A percentile compares a stretch with the other conserved stretches of the same genome.
Evolutionary conservation across 2,113 vertebrate genomes (phyloP).

Genomic region (human): GRCh38 chr16:87755001-87755500

Average conservation of each 20-base stretch:
- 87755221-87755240: constrained; percentile 92
- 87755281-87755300: constrained; percentile 91
- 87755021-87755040: not conserved
- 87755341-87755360: not conserved
- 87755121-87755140: not conserved
- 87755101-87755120: fast-evolving
- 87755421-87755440: fast-evolving
- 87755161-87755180: not conserved
- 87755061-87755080: not conserved
- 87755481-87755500: fast-evolving
- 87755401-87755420: not conserved
- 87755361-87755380: not conserved
- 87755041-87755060: not conserved
- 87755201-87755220: constrained; percentile 94
- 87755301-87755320: not conserved
- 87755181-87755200: constrained; percentile 89
- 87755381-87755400: not conserved
- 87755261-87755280: constrained; percentile 95
- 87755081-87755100: not conserved
- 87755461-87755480: not conserved
- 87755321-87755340: fast-evolving
- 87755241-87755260: constrained; percentile 94
- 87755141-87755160: fast-evolving
- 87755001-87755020: not conserved
- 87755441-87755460: not conserved